Conservation (phyloP, 2,113 vertebrate genomes). For the Physeter macrocephalus region DNA sequence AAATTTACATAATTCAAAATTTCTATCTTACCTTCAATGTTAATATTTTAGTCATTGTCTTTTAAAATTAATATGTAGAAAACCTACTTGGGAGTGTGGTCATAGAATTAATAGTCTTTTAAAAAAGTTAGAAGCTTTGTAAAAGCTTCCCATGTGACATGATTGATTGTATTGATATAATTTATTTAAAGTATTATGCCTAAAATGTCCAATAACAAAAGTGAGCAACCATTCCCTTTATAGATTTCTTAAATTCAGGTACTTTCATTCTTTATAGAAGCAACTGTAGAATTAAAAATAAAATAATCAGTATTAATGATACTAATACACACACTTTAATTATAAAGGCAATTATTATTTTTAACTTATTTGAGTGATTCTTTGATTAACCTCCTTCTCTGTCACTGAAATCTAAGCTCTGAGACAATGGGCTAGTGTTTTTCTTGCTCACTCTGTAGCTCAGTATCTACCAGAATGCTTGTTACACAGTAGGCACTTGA, state of each 20-base stretch:
- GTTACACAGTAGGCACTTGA: background rate
- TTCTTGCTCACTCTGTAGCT: background rate
- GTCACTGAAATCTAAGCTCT: background rate
- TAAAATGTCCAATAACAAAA: background rate
- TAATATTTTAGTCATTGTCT: background rate
- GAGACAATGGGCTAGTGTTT: background rate
- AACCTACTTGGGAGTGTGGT: background rate
- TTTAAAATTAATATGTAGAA: background rate
- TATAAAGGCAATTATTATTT: background rate
- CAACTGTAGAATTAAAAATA: background rate
- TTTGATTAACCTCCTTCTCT: background rate
- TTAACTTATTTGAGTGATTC: background rate
- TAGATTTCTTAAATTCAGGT: background rate
- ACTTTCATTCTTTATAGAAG: background rate
- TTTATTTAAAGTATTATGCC: background rate
- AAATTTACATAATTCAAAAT: background rate
- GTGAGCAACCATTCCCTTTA: background rate
- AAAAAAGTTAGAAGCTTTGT: background rate
- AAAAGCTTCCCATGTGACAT: background rate
- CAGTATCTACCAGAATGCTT: background rate
- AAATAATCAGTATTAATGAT: background rate
- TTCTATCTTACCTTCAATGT: background rate
- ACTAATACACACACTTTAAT: background rate
- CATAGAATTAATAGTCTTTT: background rate
- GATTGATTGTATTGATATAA: background rate